phyloP scores from a whole-genome alignment of 2,797 vertebrate species.

The Scolopax rusticola region DNA sequence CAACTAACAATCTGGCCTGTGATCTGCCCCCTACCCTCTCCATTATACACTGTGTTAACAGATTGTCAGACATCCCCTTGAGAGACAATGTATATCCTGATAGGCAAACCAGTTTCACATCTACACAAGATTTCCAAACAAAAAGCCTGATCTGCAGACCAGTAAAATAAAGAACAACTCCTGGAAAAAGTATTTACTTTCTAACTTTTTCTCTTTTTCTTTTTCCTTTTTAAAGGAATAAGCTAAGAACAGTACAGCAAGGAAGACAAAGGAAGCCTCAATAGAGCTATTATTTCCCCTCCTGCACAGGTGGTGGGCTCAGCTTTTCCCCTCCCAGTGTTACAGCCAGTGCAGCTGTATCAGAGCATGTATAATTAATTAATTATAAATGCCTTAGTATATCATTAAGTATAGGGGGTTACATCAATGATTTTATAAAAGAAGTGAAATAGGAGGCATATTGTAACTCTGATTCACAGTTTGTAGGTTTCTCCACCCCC shows the following conservation, averaged over 20 bases:
- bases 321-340: constrained; percentile 18
- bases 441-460: constrained; percentile 1
- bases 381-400: constrained; percentile 65
- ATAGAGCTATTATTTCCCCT: constrained; percentile 41
- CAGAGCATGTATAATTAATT: constrained; percentile 63
- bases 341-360: constrained; percentile 44
- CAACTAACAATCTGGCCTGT: constrained; percentile 61
- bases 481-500: constrained; percentile 31
- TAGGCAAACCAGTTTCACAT: background rate
- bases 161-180: background rate
- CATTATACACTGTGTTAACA: constrained; percentile 54
- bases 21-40: constrained; percentile 62
- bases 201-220: background rate
- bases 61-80: constrained; percentile 46
- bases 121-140: background rate
- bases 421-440: background rate
- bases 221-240: background rate
- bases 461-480: constrained; percentile 25
- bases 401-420: constrained; percentile 43
- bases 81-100: constrained; percentile 18
- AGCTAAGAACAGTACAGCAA: background rate
- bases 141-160: background rate
- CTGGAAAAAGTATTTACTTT: background rate
- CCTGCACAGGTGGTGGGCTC: constrained; percentile 62
- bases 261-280: background rate